A percentile compares a stretch with the other conserved stretches of the same genome.
phyloP scores from a whole-genome alignment of 2,888 invertebrate genomes.

The Dioctria linearis region DNA sequence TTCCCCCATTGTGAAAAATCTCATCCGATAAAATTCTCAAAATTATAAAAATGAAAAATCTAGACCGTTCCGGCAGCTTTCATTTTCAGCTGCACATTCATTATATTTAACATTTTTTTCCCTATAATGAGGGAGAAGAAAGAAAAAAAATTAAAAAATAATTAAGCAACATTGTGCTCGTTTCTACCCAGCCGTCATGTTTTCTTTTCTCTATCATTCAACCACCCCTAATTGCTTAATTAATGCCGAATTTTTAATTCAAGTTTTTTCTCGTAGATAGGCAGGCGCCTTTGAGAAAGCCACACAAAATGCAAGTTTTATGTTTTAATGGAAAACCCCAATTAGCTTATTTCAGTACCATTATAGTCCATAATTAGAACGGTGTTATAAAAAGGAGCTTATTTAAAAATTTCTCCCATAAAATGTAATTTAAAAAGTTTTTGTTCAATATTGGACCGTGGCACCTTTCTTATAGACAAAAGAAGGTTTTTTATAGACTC shows the following conservation, averaged over 20 bases:
- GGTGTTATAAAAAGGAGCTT: background rate
- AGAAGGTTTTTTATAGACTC: too few species aligned
- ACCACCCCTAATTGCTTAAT: constrained; percentile 18
- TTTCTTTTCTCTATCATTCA: background rate
- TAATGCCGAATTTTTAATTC: background rate
- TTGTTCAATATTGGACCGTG: too few species aligned
- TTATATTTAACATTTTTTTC: too few species aligned
- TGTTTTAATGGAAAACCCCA: constrained; percentile 12
- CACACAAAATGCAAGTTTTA: constrained; percentile 2
- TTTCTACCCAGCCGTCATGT: background rate
- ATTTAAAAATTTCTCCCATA: background rate
- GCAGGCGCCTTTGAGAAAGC: background rate
- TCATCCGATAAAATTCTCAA: too few species aligned
- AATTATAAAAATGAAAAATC: too few species aligned
- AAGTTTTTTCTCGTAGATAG: background rate
- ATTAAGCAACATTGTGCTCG: background rate
- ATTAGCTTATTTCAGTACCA: constrained; percentile 2
- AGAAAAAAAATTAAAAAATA: constrained; percentile 8
- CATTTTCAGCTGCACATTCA: too few species aligned
- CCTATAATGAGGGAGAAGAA: background rate
- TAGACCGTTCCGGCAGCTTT: too few species aligned
- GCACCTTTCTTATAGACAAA: too few species aligned
- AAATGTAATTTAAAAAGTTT: too few species aligned
- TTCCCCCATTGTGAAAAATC: too few species aligned
- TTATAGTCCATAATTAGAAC: background rate